Conservation (phyloP, 2,113 vertebrate species). For the Sphyrna mokarran region DNA sequence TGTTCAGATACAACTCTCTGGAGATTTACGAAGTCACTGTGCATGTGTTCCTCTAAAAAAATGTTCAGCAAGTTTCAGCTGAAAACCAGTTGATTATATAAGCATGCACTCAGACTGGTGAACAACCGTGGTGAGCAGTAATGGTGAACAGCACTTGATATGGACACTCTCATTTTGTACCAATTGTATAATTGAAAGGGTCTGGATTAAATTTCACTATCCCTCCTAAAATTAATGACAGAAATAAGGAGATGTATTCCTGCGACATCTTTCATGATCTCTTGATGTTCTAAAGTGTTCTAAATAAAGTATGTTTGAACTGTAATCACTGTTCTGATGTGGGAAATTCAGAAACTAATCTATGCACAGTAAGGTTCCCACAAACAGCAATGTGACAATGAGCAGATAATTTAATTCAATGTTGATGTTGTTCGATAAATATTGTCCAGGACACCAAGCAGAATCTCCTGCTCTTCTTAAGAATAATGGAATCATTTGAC, state of each 20-base stretch:
- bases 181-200: no score
- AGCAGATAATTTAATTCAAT: not conserved
- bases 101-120: not conserved
- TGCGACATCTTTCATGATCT: not conserved
- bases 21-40: not conserved
- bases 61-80: no score
- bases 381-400: not conserved
- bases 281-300: not conserved
- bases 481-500: not conserved
- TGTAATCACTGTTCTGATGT: not conserved
- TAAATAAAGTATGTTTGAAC: not conserved
- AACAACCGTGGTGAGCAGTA: not conserved
- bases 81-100: not conserved
- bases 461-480: not conserved
- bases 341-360: not conserved
- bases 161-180: no score
- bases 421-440: not conserved
- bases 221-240: not conserved
- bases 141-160: not conserved
- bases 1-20: not conserved
- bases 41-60: not conserved
- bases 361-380: not conserved
- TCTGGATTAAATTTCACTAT: no score
- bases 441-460: not conserved
- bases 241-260: not conserved